A percentile compares a stretch with the other conserved stretches of the same genome.
Evolutionary conservation across 2,113 vertebrate species (phyloP).

Genomic region (Hemiprocne comata): DNA sequence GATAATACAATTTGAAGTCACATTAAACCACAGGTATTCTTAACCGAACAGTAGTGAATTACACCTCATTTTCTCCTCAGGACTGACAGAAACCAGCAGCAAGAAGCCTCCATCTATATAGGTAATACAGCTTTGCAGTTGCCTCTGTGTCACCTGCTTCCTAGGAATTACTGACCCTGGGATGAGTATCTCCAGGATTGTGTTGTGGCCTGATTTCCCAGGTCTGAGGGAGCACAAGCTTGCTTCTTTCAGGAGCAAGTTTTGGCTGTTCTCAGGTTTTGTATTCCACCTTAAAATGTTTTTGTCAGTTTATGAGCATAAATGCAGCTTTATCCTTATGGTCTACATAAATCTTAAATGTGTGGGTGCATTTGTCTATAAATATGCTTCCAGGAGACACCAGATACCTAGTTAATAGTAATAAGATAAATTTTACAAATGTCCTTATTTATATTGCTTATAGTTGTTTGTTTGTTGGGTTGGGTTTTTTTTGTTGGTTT

Average conservation of each 20-base stretch:
- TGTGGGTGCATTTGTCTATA: neutral
- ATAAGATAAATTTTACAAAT: neutral
- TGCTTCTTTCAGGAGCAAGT: neutral
- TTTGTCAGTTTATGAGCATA: neutral
- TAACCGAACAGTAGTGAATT: neutral
- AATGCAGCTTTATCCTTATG: neutral
- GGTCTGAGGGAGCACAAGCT: neutral
- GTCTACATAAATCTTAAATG: neutral
- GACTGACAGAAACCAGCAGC: neutral
- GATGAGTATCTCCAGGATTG: fast-evolving
- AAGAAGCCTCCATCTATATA: neutral
- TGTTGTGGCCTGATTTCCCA: neutral
- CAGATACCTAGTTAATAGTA: neutral
- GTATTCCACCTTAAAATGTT: neutral
- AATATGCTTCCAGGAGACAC: neutral
- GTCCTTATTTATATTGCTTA: neutral
- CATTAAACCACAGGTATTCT: neutral
- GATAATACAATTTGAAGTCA: neutral
- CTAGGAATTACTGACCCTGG: neutral
- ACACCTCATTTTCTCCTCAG: neutral
- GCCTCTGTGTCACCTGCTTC: neutral
- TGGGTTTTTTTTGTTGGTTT: no score
- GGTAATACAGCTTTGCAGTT: neutral
- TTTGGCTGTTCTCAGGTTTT: neutral
- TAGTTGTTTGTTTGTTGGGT: no score